These are phyloP conservation scores for Orchesella flavescens DNA, from an alignment of 2,888 invertebrate genomes.

Conservation along the genomic window DNA sequence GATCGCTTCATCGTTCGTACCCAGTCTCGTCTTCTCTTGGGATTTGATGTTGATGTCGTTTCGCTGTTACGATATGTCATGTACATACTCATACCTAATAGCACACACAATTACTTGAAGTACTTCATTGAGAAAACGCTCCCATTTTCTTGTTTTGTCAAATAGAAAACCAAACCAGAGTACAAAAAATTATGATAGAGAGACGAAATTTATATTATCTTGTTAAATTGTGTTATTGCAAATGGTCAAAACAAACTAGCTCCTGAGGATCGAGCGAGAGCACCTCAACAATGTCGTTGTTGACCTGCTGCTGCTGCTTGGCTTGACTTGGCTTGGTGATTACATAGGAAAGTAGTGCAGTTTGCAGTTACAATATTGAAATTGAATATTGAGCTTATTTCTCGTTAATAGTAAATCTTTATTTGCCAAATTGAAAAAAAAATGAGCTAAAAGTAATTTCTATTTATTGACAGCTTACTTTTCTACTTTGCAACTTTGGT, in stretches of 20 bases:
- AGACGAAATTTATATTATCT: conserved; percentile 9
- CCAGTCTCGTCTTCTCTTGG: not conserved
- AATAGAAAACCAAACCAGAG: conserved; percentile 37
- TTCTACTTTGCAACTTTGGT: too few species aligned
- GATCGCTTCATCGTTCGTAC: not conserved
- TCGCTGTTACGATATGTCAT: too few species aligned
- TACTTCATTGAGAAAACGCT: conserved; percentile 29
- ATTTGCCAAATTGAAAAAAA: not conserved
- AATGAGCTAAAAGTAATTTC: not conserved
- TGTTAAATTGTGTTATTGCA: conserved; percentile 1
- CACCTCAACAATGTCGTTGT: conserved; percentile 54
- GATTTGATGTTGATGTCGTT: not conserved
- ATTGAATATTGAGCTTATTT: conserved; percentile 19
- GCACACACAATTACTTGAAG: not conserved
- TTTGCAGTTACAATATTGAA: not conserved
- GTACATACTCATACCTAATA: too few species aligned
- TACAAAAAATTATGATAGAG: conserved; percentile 23
- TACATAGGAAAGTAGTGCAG: conserved; percentile 48
- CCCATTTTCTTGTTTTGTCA: conserved; percentile 53
- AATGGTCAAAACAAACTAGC: conserved; percentile 22
- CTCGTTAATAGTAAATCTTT: conserved; percentile 52
- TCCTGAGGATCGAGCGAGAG: conserved; percentile 21
- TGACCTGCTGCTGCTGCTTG: conserved; percentile 38
- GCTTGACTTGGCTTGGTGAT: too few species aligned
- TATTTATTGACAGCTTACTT: conserved; percentile 12